Evolutionary conservation across 2,797 vertebrate genomes (phyloP).

Genomic region (Clarias platycephalus): DNA sequence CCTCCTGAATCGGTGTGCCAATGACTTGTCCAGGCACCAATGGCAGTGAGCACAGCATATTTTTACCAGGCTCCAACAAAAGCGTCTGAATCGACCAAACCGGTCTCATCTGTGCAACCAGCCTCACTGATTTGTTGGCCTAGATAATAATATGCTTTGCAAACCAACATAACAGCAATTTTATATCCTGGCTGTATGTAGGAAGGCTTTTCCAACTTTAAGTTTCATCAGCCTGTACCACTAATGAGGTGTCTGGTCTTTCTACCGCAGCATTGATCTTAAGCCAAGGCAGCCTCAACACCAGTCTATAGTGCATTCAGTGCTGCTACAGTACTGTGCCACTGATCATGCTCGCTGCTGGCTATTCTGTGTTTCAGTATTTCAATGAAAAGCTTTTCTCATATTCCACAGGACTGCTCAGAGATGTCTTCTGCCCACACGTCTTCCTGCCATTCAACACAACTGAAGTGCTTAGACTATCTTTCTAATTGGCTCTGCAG

Average conservation of each 20-base stretch:
- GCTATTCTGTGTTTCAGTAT: background rate
- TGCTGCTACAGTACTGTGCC: background rate
- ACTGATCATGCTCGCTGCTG: background rate
- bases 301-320: conserved; percentile 1
- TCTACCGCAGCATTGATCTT: background rate
- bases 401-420: background rate
- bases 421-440: background rate
- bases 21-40: background rate
- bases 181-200: conserved; percentile 7
- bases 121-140: background rate
- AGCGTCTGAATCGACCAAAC: background rate
- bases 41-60: background rate
- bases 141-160: background rate
- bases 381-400: background rate
- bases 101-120: background rate
- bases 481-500: background rate
- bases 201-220: conserved; percentile 11
- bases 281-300: background rate
- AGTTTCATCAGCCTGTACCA: background rate
- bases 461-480: background rate
- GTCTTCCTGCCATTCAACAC: background rate
- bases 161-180: background rate
- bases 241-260: background rate
- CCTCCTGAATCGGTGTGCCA: background rate
- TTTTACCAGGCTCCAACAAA: background rate